Percentiles rank a stretch among this genome's conserved stretches.
Evolutionary conservation across 1,140 invertebrate species (phyloP).

Genomic region (Apis dorsata): DNA sequence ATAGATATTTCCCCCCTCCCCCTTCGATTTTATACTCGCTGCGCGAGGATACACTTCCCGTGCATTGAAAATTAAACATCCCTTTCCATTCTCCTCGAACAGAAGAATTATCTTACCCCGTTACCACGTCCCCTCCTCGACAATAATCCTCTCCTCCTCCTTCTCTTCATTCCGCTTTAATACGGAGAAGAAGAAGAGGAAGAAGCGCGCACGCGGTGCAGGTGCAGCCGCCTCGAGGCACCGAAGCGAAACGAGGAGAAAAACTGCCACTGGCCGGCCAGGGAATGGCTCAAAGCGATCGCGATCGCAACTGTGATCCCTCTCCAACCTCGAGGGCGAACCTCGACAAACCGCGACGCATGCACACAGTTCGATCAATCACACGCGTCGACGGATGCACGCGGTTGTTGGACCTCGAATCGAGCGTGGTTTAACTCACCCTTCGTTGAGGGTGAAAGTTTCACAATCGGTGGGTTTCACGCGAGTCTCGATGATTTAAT

Average conservation of each 20-base stretch:
- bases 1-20: too few relatives aligned
- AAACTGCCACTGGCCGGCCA: not conserved
- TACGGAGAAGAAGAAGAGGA: too few relatives aligned
- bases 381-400: slow-evolving; percentile 37
- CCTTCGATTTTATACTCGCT: too few relatives aligned
- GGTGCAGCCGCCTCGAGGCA: slow-evolving; percentile 31
- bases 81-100: too few relatives aligned
- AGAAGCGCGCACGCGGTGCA: slow-evolving; percentile 36
- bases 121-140: too few relatives aligned
- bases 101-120: too few relatives aligned
- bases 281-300: slow-evolving; percentile 48
- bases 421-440: slow-evolving; percentile 17
- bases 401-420: slow-evolving; percentile 13
- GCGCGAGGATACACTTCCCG: too few relatives aligned
- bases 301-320: slow-evolving; percentile 35
- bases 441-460: slow-evolving; percentile 13
- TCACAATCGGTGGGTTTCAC: not conserved
- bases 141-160: too few relatives aligned
- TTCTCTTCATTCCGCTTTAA: not conserved
- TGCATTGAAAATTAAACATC: too few relatives aligned
- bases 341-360: slow-evolving; percentile 55
- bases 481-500: not conserved
- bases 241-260: slow-evolving; percentile 42
- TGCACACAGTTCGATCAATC: slow-evolving; percentile 57
- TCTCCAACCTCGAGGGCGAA: slow-evolving; percentile 26